Percentiles rank a stretch among this genome's conserved stretches.
These are phyloP conservation scores for Zoanthus solanderi DNA, from an alignment of 92 coral and sea anemone genomes.

Conservation along the genomic window DNA sequence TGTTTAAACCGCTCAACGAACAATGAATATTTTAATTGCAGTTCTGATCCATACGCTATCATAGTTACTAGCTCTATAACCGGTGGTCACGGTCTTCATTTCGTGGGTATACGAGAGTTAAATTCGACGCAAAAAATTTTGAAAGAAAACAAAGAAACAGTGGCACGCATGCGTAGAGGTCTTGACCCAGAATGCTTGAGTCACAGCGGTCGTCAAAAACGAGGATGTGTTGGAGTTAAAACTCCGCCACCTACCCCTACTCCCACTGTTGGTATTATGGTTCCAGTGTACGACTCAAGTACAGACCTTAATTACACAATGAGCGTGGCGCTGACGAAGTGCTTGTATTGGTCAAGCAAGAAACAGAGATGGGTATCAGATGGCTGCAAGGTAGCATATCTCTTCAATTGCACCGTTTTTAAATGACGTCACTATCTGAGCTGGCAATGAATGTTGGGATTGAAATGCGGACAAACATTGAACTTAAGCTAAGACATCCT, in stretches of 20 bases:
- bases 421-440: not conserved
- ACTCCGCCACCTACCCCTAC: slow-evolving; percentile 86
- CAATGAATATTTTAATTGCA: slow-evolving; percentile 36
- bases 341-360: slow-evolving; percentile 82
- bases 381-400: slow-evolving; percentile 72
- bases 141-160: not conserved
- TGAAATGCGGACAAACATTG: no score
- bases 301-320: slow-evolving; percentile 83
- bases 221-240: slow-evolving; percentile 82
- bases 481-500: no score
- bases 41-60: slow-evolving; percentile 65
- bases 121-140: not conserved
- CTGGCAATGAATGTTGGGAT: no score
- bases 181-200: slow-evolving; percentile 59
- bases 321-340: slow-evolving; percentile 63
- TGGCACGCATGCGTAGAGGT: slow-evolving; percentile 43
- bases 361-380: slow-evolving; percentile 74
- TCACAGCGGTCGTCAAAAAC: slow-evolving; percentile 60
- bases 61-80: slow-evolving; percentile 67
- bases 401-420: not conserved
- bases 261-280: slow-evolving; percentile 60
- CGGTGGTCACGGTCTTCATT: slow-evolving; percentile 73
- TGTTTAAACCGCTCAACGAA: slow-evolving; percentile 49
- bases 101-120: slow-evolving; percentile 62
- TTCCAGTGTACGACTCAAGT: slow-evolving; percentile 65